Evolutionary conservation across 2,113 vertebrate species (phyloP).

Genomic region (Cervus canadensis): DNA sequence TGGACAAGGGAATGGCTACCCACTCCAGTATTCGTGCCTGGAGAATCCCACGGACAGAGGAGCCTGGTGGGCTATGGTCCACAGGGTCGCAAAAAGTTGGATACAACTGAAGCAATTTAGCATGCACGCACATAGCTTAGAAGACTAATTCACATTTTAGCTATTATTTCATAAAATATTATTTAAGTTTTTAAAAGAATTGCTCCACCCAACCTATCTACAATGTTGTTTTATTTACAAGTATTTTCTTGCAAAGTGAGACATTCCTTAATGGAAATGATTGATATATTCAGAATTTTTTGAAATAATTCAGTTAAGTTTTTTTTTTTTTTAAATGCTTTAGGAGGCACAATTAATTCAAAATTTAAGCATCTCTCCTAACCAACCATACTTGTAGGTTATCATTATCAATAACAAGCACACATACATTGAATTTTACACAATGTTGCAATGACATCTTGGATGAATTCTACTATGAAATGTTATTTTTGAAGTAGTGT

Average conservation of each 20-base stretch:
- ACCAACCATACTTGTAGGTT: not conserved
- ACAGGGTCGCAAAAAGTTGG: not conserved
- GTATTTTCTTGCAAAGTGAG: constrained; percentile 11
- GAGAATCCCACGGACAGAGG: not conserved
- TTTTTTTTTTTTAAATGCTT: not conserved
- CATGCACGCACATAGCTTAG: not conserved
- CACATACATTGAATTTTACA: not conserved
- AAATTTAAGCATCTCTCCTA: not conserved
- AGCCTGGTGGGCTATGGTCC: not conserved
- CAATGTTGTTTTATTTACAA: constrained; percentile 11
- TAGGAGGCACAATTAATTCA: not conserved
- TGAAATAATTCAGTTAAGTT: not conserved
- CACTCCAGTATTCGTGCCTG: not conserved
- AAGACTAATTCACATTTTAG: not conserved
- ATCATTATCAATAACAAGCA: not conserved
- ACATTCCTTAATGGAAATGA: not conserved
- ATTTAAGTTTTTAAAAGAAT: not conserved
- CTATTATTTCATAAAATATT: not conserved
- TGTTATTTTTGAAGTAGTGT: not conserved
- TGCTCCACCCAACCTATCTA: not conserved
- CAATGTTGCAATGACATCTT: not conserved
- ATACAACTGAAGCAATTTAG: not conserved
- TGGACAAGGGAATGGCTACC: not conserved
- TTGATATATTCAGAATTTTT: not conserved
- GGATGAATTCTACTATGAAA: constrained; percentile 28